phyloP scores from a whole-genome alignment of 2,888 invertebrate genomes.

The Autographa gamma region DNA sequence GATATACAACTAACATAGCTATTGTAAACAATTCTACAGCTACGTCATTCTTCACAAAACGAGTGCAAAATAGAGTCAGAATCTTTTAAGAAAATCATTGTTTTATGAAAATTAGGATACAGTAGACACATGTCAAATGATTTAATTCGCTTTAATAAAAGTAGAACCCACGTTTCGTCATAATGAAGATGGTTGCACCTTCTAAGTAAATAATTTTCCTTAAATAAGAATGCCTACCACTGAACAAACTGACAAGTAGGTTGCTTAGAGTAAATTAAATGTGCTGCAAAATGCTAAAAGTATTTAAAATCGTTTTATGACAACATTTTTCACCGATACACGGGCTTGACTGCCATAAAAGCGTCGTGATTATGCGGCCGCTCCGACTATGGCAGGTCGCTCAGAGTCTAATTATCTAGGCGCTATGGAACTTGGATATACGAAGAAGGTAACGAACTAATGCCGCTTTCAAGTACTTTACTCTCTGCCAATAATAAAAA shows the following conservation, averaged over 20 bases:
- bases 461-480: constrained; percentile 43
- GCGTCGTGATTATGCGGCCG: constrained; percentile 80
- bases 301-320: constrained; percentile 83
- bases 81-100: too few species aligned
- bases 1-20: constrained; percentile 8
- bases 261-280: constrained; percentile 58
- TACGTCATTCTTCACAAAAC: background rate
- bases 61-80: background rate
- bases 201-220: constrained; percentile 46
- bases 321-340: constrained; percentile 86
- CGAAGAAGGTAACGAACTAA: constrained; percentile 68
- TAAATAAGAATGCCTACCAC: constrained; percentile 46
- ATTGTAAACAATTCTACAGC: constrained; percentile 11
- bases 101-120: too few species aligned
- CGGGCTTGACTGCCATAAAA: constrained; percentile 80
- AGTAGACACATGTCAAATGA: too few species aligned
- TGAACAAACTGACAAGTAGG: constrained; percentile 58
- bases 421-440: constrained; percentile 76
- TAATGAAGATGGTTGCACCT: constrained; percentile 53
- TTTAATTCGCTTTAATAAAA: background rate
- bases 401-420: constrained; percentile 81
- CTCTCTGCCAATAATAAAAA: constrained; percentile 50
- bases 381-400: constrained; percentile 81
- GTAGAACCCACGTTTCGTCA: constrained; percentile 46
- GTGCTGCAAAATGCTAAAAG: constrained; percentile 71